phyloP scores from a whole-genome alignment of 2,797 vertebrate genomes.

The Cryptoprocta ferox region DNA sequence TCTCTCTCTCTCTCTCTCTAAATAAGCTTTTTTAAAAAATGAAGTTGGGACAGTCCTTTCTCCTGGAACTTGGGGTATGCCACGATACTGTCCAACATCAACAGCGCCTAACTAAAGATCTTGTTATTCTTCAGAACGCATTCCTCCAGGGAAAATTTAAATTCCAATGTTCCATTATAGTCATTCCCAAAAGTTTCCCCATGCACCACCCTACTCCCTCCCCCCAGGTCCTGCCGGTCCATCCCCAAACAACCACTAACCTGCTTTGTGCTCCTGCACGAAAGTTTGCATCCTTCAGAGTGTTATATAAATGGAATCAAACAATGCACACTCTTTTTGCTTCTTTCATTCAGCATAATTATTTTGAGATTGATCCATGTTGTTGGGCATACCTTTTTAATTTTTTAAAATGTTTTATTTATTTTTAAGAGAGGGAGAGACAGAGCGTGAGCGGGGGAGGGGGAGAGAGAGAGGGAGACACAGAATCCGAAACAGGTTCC shows the following conservation, averaged over 20 bases:
- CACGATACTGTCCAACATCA: background rate
- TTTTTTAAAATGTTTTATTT: no score
- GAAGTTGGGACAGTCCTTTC: background rate
- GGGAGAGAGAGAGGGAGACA: no score
- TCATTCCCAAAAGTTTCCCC: background rate
- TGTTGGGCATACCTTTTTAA: background rate
- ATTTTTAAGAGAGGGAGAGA: no score
- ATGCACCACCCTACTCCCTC: background rate
- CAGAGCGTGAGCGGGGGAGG: no score
- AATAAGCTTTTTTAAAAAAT: rapidly evolving
- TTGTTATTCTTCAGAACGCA: background rate
- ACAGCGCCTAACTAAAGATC: background rate
- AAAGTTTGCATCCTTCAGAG: background rate
- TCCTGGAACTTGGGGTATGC: background rate
- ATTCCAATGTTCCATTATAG: background rate
- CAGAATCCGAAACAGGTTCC: no score
- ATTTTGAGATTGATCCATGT: background rate
- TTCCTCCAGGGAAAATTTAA: background rate
- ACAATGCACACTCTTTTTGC: background rate
- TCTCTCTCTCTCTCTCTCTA: no score
- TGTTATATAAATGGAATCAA: background rate
- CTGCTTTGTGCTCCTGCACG: background rate
- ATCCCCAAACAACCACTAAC: background rate
- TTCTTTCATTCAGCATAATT: background rate
- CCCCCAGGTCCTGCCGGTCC: rapidly evolving